Percentiles rank a stretch among this genome's conserved stretches.
phyloP scores from a whole-genome alignment of 2,797 vertebrate species.

The Enteromius trimaculatus region DNA sequence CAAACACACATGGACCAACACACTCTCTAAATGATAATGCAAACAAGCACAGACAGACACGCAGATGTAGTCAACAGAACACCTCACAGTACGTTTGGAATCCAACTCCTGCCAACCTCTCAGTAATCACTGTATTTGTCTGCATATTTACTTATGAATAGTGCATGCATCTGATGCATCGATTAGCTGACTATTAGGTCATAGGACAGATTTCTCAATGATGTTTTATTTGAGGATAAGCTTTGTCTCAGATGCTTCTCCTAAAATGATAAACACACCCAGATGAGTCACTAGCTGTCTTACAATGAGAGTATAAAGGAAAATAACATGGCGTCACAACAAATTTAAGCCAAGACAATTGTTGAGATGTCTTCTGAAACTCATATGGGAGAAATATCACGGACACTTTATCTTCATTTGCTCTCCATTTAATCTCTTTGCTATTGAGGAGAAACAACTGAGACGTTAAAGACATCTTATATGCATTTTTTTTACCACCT shows the following conservation, averaged over 20 bases:
- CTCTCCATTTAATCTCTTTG: not conserved
- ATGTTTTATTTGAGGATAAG: not conserved
- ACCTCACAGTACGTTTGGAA: not conserved
- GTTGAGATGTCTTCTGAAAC: not conserved
- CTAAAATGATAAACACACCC: not conserved
- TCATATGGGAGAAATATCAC: not conserved
- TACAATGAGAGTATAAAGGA: not conserved
- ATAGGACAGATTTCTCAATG: not conserved
- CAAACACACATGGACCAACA: conserved; percentile 47
- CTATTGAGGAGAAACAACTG: not conserved
- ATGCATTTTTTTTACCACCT: not conserved
- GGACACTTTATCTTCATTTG: not conserved
- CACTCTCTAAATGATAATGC: conserved; percentile 35
- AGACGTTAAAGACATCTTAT: not conserved
- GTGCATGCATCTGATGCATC: not conserved
- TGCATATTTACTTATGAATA: not conserved
- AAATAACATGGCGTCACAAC: not conserved
- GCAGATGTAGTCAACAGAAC: not conserved
- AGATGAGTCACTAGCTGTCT: not conserved
- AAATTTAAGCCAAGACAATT: not conserved
- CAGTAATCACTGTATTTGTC: not conserved
- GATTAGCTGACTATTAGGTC: not conserved
- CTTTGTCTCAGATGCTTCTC: not conserved
- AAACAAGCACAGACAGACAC: conserved; percentile 29
- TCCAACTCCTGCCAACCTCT: not conserved